Percentiles rank a stretch among this genome's conserved stretches.
These are phyloP conservation scores for Ischnura elegans DNA, from an alignment of 2,888 invertebrate genomes.

Conservation along the genomic window DNA sequence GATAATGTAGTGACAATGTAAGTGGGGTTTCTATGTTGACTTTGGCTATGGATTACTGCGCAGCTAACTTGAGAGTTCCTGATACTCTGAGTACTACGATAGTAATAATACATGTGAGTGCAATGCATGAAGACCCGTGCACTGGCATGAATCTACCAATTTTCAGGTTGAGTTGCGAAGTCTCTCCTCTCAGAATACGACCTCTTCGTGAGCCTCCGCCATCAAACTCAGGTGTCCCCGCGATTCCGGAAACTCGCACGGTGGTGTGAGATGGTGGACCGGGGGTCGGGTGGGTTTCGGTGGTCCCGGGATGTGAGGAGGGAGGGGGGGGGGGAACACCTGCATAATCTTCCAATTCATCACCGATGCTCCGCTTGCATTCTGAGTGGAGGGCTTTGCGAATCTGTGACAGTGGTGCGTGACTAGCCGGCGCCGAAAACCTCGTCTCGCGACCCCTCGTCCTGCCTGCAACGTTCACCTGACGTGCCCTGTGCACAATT, in stretches of 20 bases:
- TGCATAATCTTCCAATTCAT: slow-evolving; percentile 64
- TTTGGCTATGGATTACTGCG: too few species aligned
- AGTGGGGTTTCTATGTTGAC: too few species aligned
- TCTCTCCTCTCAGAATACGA: too few species aligned
- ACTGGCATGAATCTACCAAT: too few species aligned
- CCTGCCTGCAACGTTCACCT: neutral
- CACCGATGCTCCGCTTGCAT: slow-evolving; percentile 61
- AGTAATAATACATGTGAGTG: too few species aligned
- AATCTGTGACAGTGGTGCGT: slow-evolving; percentile 20
- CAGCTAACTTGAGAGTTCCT: too few species aligned
- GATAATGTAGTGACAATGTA: too few species aligned
- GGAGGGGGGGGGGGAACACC: neutral
- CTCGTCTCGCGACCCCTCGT: neutral
- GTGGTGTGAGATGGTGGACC: neutral
- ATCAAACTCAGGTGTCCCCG: slow-evolving; percentile 5
- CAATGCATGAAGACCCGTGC: too few species aligned
- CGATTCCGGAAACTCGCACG: neutral
- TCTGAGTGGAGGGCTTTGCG: slow-evolving; percentile 39
- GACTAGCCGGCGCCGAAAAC: neutral
- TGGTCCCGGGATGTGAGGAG: neutral
- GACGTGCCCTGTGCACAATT: neutral
- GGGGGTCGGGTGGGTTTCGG: neutral
- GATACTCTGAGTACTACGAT: too few species aligned
- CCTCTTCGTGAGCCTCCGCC: neutral
- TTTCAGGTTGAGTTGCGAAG: too few species aligned